Evolutionary conservation across 1,140 invertebrate genomes (phyloP).

Genomic region (Arctopsyche grandis): DNA sequence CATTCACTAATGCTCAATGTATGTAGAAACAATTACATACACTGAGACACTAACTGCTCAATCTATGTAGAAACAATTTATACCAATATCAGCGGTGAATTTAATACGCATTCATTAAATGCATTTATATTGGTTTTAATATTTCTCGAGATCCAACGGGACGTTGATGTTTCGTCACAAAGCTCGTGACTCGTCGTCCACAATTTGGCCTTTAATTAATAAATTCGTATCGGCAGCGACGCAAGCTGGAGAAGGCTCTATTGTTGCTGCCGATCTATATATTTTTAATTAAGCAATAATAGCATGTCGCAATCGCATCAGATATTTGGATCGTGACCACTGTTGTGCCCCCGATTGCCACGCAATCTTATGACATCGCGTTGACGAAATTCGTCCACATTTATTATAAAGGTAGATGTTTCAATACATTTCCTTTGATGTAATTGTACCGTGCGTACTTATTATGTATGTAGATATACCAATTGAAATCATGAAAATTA

Average conservation of each 20-base stretch:
- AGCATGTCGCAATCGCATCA: not conserved
- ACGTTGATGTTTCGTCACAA: slow-evolving; percentile 29
- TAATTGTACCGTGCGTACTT: no score
- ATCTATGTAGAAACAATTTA: no score
- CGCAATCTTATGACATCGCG: slow-evolving; percentile 30
- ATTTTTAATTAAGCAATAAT: slow-evolving; percentile 49
- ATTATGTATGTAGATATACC: no score
- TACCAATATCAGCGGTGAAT: no score
- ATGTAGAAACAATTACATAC: no score
- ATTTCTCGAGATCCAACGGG: not conserved
- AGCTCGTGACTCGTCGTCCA: slow-evolving; percentile 36
- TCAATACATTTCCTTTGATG: no score
- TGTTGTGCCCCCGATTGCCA: slow-evolving; percentile 24
- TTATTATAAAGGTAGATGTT: not conserved
- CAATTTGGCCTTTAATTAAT: slow-evolving; percentile 49
- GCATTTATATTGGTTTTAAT: no score
- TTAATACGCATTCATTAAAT: no score
- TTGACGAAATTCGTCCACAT: slow-evolving; percentile 22
- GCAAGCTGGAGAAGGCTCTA: slow-evolving; percentile 20
- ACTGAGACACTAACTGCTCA: no score
- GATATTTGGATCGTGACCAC: slow-evolving; percentile 32
- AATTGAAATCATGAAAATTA: no score
- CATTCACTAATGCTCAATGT: no score
- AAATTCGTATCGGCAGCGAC: slow-evolving; percentile 32
- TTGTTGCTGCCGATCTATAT: slow-evolving; percentile 44